Percentiles rank a stretch among this genome's conserved stretches.
Evolutionary conservation across 2,797 vertebrate species (phyloP).

Genomic region (Botia kubotai): DNA sequence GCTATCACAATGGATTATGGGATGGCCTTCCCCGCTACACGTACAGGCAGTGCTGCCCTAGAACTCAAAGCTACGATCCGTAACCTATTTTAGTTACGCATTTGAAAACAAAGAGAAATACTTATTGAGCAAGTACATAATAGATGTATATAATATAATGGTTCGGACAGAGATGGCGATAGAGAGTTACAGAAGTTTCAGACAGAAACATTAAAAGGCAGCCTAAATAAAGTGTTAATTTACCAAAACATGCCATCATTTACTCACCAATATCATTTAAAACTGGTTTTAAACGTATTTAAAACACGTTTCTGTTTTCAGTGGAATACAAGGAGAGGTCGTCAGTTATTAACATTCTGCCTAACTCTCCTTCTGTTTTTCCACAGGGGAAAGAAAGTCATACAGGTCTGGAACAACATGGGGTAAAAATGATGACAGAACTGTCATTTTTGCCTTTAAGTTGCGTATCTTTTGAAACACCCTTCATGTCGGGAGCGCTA

Average conservation of each 20-base stretch:
- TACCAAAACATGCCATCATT: not conserved
- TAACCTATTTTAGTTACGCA: no score
- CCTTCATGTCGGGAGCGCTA: not conserved
- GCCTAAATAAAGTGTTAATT: not conserved
- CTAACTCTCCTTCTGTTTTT: not conserved
- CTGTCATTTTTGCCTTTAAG: not conserved
- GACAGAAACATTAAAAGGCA: not conserved
- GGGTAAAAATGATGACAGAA: not conserved
- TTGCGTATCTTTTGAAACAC: not conserved
- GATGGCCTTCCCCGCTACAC: not conserved
- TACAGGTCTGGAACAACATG: not conserved
- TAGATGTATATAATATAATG: no score
- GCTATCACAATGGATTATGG: not conserved
- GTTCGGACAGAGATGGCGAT: no score
- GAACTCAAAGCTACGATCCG: not conserved
- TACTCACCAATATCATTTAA: slow-evolving; percentile 2
- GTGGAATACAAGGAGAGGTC: not conserved
- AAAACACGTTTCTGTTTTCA: not conserved
- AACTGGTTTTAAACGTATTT: not conserved
- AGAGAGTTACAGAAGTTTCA: no score
- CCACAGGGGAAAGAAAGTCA: not conserved
- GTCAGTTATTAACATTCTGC: not conserved
- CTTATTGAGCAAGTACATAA: no score
- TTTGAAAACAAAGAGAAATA: no score
- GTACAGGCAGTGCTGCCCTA: not conserved